A percentile compares a stretch with the other conserved stretches of the same genome.
phyloP scores from a whole-genome alignment of 2,113 vertebrate genomes.

The Tenebrosternarchus preto region DNA sequence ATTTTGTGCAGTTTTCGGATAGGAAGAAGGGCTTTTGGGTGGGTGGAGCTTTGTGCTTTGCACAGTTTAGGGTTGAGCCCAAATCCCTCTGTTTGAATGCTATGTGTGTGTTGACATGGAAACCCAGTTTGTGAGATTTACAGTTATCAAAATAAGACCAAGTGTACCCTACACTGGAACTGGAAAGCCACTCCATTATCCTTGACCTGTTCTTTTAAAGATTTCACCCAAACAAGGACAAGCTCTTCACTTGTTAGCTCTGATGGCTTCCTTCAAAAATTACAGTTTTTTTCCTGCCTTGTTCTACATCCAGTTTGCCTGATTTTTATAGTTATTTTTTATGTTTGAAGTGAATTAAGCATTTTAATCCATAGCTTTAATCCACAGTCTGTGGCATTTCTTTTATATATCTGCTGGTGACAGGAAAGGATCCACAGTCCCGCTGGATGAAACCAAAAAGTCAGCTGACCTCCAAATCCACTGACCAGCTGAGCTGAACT shows the following conservation, averaged over 20 bases:
- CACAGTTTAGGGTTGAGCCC: slow-evolving; percentile 16
- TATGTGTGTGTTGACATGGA: slow-evolving; percentile 36
- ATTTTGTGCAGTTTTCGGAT: background rate
- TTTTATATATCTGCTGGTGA: background rate
- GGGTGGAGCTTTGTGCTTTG: background rate
- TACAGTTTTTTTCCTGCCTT: too few species aligned
- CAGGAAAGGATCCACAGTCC: background rate
- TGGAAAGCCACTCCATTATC: background rate
- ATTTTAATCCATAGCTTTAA: too few species aligned
- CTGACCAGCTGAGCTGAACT: too few species aligned
- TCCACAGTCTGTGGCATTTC: background rate
- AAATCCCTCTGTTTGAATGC: slow-evolving; percentile 23
- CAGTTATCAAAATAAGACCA: slow-evolving; percentile 47
- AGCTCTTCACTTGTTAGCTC: slow-evolving; percentile 4
- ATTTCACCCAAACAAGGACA: slow-evolving; percentile 7
- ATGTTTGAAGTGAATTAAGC: too few species aligned
- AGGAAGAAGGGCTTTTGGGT: background rate
- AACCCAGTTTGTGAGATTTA: slow-evolving; percentile 46
- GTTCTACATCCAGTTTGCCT: background rate
- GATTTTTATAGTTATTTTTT: too few species aligned
- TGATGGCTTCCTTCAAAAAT: background rate
- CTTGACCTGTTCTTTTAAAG: background rate
- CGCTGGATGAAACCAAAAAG: background rate
- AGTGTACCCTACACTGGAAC: slow-evolving; percentile 37
- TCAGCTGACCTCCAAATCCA: too few species aligned